phyloP scores from a whole-genome alignment of 2,888 invertebrate genomes.

The Sarcophaga variegata region DNA sequence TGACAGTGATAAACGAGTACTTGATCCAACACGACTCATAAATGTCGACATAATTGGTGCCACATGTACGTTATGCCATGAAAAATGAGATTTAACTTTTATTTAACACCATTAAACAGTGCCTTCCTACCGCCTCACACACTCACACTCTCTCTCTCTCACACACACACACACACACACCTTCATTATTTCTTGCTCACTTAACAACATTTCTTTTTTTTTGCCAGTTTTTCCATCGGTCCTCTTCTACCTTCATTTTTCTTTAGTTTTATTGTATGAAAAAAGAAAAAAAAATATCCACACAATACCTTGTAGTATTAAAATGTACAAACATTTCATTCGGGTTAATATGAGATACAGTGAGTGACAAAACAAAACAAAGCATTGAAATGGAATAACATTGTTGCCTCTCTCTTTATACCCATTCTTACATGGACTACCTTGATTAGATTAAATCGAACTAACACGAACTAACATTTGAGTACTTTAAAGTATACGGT shows the following conservation, averaged over 20 bases:
- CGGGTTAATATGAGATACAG: not conserved
- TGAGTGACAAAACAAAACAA: not conserved
- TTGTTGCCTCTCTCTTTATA: too few species aligned
- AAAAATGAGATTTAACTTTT: constrained; percentile 68
- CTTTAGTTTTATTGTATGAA: constrained; percentile 24
- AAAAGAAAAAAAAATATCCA: not conserved
- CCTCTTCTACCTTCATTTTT: not conserved
- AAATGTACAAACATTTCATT: not conserved
- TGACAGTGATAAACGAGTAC: constrained; percentile 68
- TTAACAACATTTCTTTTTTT: not conserved
- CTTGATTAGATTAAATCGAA: too few species aligned
- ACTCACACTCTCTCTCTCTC: not conserved
- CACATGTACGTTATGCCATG: constrained; percentile 65
- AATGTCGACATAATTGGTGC: constrained; percentile 70
- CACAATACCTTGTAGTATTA: constrained; percentile 30
- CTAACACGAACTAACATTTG: too few species aligned
- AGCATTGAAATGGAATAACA: too few species aligned
- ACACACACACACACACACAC: not conserved
- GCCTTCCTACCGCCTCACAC: not conserved
- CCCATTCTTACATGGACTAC: too few species aligned
- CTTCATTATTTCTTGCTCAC: constrained; percentile 3
- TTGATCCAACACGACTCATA: constrained; percentile 70
- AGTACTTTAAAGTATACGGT: too few species aligned
- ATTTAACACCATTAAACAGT: constrained; percentile 60
- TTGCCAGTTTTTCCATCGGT: not conserved